Percentiles rank a stretch among this genome's conserved stretches.
Evolutionary conservation across 1,140 invertebrate genomes (phyloP).

Genomic region (Popillia japonica): DNA sequence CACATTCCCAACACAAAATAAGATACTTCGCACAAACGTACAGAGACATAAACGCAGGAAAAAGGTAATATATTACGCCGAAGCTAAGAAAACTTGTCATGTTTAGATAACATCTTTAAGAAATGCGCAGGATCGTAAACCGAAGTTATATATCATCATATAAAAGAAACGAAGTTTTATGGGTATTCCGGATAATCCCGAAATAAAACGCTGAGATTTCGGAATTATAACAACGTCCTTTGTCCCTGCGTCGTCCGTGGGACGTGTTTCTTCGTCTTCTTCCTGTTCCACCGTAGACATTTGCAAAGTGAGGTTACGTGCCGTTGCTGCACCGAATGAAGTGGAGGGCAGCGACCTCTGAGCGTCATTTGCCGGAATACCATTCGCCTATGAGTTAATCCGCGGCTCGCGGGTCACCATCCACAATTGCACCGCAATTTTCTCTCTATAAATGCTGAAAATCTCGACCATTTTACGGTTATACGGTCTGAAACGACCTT

Average conservation of each 20-base stretch:
- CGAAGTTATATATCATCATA: slow-evolving; percentile 36
- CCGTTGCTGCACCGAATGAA: background rate
- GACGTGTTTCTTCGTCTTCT: background rate
- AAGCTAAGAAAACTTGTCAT: slow-evolving; percentile 32
- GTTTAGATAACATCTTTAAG: slow-evolving; percentile 37
- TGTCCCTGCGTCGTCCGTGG: background rate
- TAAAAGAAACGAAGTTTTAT: slow-evolving; percentile 39
- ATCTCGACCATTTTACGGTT: slow-evolving; percentile 13
- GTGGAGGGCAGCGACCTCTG: background rate
- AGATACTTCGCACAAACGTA: slow-evolving; percentile 9
- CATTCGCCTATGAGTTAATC: slow-evolving; percentile 22
- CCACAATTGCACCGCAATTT: background rate
- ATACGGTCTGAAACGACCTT: slow-evolving; percentile 5
- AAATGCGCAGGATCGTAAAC: slow-evolving; percentile 35
- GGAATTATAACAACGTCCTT: slow-evolving; percentile 31
- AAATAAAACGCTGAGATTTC: slow-evolving; percentile 32
- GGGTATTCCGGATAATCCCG: slow-evolving; percentile 32
- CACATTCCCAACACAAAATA: background rate
- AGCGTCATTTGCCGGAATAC: slow-evolving; percentile 1
- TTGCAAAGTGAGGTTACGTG: slow-evolving; percentile 1
- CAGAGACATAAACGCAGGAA: background rate
- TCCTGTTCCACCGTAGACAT: background rate
- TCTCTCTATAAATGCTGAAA: background rate
- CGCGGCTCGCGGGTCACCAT: background rate
- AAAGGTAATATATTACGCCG: slow-evolving; percentile 24